These are phyloP conservation scores for Drosophila mettleri DNA, from an alignment of 2,888 invertebrate genomes.

Conservation along the genomic window DNA sequence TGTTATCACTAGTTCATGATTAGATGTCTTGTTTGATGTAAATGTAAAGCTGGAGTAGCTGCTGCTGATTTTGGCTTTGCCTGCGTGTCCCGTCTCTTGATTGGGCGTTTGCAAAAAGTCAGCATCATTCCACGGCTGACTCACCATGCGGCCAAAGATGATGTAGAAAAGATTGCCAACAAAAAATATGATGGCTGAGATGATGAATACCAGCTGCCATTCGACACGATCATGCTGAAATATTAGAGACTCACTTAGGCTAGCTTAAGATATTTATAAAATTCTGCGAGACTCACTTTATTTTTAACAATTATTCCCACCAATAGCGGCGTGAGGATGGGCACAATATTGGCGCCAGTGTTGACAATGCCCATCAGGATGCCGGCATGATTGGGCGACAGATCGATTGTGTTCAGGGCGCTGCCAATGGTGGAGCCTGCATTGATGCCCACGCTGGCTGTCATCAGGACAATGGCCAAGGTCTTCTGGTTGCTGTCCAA, in stretches of 20 bases:
- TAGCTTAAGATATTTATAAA: background rate
- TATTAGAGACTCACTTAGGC: background rate
- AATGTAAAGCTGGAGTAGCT: background rate
- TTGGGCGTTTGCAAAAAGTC: slow-evolving; percentile 52
- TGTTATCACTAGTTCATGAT: slow-evolving; percentile 26
- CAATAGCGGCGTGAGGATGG: slow-evolving; percentile 88
- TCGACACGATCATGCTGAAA: slow-evolving; percentile 81
- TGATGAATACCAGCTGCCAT: slow-evolving; percentile 87
- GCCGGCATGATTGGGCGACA: slow-evolving; percentile 89
- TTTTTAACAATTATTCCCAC: slow-evolving; percentile 87
- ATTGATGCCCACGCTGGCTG: slow-evolving; percentile 87
- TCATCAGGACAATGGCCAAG: slow-evolving; percentile 86
- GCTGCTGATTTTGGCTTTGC: slow-evolving; percentile 17
- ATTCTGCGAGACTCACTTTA: slow-evolving; percentile 85
- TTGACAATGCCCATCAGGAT: slow-evolving; percentile 90
- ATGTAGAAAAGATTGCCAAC: slow-evolving; percentile 86
- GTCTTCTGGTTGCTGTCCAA: slow-evolving; percentile 80
- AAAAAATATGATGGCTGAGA: slow-evolving; percentile 86
- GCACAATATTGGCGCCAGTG: slow-evolving; percentile 87
- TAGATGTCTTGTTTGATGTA: background rate
- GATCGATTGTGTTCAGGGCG: slow-evolving; percentile 89
- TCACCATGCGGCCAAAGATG: slow-evolving; percentile 86
- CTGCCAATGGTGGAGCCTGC: slow-evolving; percentile 87
- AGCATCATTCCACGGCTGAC: slow-evolving; percentile 87
- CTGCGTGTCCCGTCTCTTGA: slow-evolving; percentile 37